phyloP scores from a whole-genome alignment of 2,888 invertebrate species.

The Brenthis ino region DNA sequence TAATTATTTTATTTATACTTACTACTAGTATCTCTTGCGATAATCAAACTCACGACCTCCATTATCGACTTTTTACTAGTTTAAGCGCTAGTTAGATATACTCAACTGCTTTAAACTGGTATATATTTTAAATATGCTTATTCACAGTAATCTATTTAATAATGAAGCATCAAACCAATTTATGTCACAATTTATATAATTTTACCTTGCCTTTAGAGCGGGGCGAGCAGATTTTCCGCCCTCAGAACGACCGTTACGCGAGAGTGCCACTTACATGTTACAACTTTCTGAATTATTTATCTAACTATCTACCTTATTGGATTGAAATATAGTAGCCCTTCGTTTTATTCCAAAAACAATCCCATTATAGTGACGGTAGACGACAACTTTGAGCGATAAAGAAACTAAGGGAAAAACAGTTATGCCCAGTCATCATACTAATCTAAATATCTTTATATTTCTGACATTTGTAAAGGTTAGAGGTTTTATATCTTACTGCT shows the following conservation, averaged over 20 bases:
- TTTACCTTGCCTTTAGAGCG: conserved; percentile 58
- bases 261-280: conserved; percentile 78
- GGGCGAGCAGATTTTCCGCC: conserved; percentile 57
- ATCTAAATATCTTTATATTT: conserved; percentile 23
- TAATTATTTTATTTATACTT: too few species aligned
- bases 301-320: conserved; percentile 76
- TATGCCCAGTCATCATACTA: conserved; percentile 30
- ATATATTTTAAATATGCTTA: background rate
- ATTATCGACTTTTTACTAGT: too few species aligned
- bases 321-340: conserved; percentile 67
- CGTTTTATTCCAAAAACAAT: conserved; percentile 55
- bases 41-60: too few species aligned
- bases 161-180: conserved; percentile 49
- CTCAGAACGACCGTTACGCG: conserved; percentile 70
- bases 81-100: too few species aligned
- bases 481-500: background rate
- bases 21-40: too few species aligned
- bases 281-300: conserved; percentile 79
- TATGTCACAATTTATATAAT: conserved; percentile 66
- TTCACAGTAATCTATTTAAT: background rate
- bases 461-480: conserved; percentile 6
- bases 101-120: too few species aligned
- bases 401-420: conserved; percentile 30
- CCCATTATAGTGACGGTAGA: conserved; percentile 49
- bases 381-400: conserved; percentile 41